Percentiles rank a stretch among this genome's conserved stretches.
phyloP scores from a whole-genome alignment of 2,797 vertebrate species.

The Scarus forsteni region DNA sequence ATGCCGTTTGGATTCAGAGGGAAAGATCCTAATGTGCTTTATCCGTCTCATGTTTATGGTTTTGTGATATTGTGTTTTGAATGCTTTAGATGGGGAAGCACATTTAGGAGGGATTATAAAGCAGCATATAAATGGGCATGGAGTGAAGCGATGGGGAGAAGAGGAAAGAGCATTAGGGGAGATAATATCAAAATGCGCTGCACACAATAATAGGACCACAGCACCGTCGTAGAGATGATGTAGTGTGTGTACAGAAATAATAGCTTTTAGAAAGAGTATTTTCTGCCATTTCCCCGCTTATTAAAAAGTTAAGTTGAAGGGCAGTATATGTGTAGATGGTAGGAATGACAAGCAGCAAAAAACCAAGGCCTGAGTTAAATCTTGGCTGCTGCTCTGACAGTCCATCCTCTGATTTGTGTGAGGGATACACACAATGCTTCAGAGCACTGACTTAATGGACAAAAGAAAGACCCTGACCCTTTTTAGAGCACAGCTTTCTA shows the following conservation, averaged over 20 bases:
- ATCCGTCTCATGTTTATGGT: conserved; percentile 29
- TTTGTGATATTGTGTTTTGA: conserved; percentile 23
- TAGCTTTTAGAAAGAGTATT: not conserved
- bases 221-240: not conserved
- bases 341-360: not conserved
- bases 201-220: not conserved
- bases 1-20: conserved; percentile 27
- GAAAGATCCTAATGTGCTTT: conserved; percentile 16
- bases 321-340: no score
- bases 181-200: conserved; percentile 7
- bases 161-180: conserved; percentile 2
- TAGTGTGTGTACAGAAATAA: not conserved
- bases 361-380: not conserved
- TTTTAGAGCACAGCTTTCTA: no score
- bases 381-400: not conserved
- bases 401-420: no score
- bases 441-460: no score
- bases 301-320: not conserved
- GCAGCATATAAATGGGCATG: conserved; percentile 26
- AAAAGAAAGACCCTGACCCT: no score
- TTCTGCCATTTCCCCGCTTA: not conserved
- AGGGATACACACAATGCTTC: no score
- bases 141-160: conserved; percentile 10
- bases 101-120: conserved; percentile 57
- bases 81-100: conserved; percentile 27